Evolutionary conservation across 2,113 vertebrate species (phyloP), one percentile per base, ranked within the genome.

Genomic region (Oncorhynchus masou): DNA sequence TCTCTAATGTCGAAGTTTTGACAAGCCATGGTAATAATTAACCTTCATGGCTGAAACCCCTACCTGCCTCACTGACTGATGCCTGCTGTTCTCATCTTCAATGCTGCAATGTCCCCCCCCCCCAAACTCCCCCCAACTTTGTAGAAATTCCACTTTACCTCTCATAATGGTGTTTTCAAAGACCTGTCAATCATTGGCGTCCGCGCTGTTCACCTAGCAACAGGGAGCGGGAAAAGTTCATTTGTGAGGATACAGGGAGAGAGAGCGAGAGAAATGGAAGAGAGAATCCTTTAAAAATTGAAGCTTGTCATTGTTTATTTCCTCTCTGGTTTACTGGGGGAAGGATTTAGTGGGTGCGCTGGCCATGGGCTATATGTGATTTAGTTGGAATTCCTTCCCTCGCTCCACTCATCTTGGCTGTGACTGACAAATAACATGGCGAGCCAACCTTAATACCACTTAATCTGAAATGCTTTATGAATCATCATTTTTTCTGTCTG

Each of bases 371-470:
- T 75, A 74, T 60, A 78, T 71, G 73, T 79, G 76, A 83, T 84
- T 85, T 79, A 81, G 34, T 69, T 70, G 70, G 81, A 79, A 85
- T 78, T 76, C 31, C 62, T 25, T 57, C 66, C 4, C 22, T 31
- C 19, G 13, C 64, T 54, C 48, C 59, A 68, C 74, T 79, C 79
- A 60, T 79, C 48, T 76, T 69, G 78, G 51, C 77, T 76, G 67
- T 81, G 77, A 83, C 74, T 84, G 81, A 82, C 76, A 82, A 84
- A 85, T 78, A 72, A 66, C 70, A 72, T 76, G 65, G 67, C 65
- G 78, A 80, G 74, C 76, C 71, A 73, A 65, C 69, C 77, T 68
- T 82, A 78, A 85, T 73, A 51, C 81, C 78, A 79, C 74, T 74
- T 82, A 82, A 85, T 73, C 67, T 75, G 70, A 68, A 67, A 62